Percentiles rank a stretch among this genome's conserved stretches.
phyloP scores from a whole-genome alignment of 2,797 vertebrate species.

The Gephyroberyx darwinii region DNA sequence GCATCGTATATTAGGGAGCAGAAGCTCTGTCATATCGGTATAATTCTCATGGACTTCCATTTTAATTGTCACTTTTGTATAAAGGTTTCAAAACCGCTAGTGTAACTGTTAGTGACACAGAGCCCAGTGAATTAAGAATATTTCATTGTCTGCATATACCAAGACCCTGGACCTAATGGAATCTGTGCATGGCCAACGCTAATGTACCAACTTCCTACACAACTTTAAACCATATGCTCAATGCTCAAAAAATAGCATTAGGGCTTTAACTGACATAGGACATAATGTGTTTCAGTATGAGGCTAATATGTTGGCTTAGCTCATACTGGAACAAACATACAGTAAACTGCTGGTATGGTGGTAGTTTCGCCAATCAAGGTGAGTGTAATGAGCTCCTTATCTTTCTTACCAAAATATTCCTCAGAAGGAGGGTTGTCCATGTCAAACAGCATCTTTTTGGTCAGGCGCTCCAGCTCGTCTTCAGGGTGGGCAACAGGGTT shows the following conservation, averaged over 20 bases:
- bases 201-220: not conserved
- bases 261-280: not conserved
- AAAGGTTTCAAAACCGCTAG: too few relatives aligned
- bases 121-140: too few relatives aligned
- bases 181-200: not conserved
- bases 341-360: not conserved
- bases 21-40: too few relatives aligned
- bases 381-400: not conserved
- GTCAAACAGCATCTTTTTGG: constrained; percentile 98
- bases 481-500: constrained; percentile 86
- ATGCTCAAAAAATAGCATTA: not conserved
- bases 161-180: too few relatives aligned
- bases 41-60: too few relatives aligned
- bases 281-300: not conserved
- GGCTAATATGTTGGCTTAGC: not conserved
- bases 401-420: constrained; percentile 92
- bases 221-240: not conserved
- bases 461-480: constrained; percentile 96
- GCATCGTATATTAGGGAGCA: too few relatives aligned
- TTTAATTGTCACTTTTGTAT: too few relatives aligned
- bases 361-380: not conserved
- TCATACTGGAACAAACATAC: not conserved
- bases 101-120: too few relatives aligned
- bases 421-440: constrained; percentile 97
- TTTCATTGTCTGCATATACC: too few relatives aligned